phyloP scores from a whole-genome alignment of 2,888 invertebrate genomes.

The Anaspis maculata region DNA sequence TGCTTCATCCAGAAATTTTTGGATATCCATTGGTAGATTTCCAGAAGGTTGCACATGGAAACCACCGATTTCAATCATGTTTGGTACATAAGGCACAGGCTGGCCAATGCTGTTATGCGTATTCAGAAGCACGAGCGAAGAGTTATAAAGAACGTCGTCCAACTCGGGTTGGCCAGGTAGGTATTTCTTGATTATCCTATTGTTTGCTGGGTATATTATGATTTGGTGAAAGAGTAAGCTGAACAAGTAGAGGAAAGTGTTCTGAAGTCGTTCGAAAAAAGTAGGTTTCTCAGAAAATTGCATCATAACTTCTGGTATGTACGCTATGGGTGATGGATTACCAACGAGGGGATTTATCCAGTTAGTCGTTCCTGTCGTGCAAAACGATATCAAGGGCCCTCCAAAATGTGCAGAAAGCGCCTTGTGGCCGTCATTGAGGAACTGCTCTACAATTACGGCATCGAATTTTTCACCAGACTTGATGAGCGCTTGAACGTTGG shows the following conservation, averaged over 20 bases:
- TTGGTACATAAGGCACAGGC: conserved; percentile 46
- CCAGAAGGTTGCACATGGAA: conserved; percentile 36
- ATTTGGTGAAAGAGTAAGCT: not conserved
- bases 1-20: conserved; percentile 45
- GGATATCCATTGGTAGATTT: conserved; percentile 38
- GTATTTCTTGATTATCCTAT: conserved; percentile 23
- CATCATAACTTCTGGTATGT: conserved; percentile 43
- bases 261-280: conserved; percentile 47
- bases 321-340: conserved; percentile 43
- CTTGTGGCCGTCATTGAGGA: conserved; percentile 41
- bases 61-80: conserved; percentile 50
- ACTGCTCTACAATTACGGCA: conserved; percentile 38
- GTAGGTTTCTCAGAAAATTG: conserved; percentile 38
- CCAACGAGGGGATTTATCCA: conserved; percentile 44
- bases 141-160: conserved; percentile 23
- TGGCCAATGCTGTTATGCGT: conserved; percentile 45
- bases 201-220: conserved; percentile 18
- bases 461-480: conserved; percentile 35
- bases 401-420: conserved; percentile 35
- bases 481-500: conserved; percentile 23
- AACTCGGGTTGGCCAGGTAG: conserved; percentile 24
- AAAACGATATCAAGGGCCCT: conserved; percentile 32
- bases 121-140: conserved; percentile 28
- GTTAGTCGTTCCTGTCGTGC: conserved; percentile 40
- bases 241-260: conserved; percentile 28